phyloP scores from a whole-genome alignment of 2,888 invertebrate genomes.

The Pristionchus fissidentatus region DNA sequence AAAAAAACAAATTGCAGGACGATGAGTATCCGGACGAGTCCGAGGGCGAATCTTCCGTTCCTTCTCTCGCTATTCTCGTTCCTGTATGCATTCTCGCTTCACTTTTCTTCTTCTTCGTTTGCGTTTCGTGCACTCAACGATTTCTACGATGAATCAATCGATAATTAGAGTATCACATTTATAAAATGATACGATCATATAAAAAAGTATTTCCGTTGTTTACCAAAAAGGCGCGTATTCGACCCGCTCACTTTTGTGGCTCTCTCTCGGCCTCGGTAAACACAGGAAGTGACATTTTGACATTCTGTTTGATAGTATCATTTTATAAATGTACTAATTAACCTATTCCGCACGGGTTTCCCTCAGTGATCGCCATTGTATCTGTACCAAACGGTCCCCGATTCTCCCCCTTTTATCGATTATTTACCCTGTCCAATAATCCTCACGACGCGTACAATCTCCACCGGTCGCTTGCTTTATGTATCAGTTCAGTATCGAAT shows the following conservation, averaged over 20 bases:
- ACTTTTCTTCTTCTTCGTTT: slow-evolving; percentile 32
- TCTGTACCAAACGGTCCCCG: slow-evolving; percentile 21
- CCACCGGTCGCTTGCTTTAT: slow-evolving; percentile 2
- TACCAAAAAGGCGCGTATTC: too few relatives aligned
- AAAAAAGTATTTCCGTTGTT: too few relatives aligned
- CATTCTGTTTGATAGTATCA: too few relatives aligned
- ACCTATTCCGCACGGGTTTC: too few relatives aligned
- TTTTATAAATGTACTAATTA: too few relatives aligned
- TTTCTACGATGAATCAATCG: slow-evolving; percentile 34
- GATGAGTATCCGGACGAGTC: slow-evolving; percentile 9
- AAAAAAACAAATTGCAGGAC: background rate
- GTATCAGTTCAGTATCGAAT: slow-evolving; percentile 3
- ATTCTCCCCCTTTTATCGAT: background rate
- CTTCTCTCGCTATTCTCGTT: slow-evolving; percentile 39
- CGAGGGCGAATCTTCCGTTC: background rate
- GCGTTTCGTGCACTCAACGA: slow-evolving; percentile 35
- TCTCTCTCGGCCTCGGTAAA: too few relatives aligned
- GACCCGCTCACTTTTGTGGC: too few relatives aligned
- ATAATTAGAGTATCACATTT: too few relatives aligned
- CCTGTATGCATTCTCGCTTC: slow-evolving; percentile 20
- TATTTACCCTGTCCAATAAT: background rate
- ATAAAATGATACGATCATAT: too few relatives aligned
- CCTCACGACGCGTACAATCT: background rate
- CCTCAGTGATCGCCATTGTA: slow-evolving; percentile 12
- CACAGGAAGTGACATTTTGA: too few relatives aligned